Evolutionary conservation across 2,888 invertebrate species (phyloP).

Genomic region (Strigamia crassipes): DNA sequence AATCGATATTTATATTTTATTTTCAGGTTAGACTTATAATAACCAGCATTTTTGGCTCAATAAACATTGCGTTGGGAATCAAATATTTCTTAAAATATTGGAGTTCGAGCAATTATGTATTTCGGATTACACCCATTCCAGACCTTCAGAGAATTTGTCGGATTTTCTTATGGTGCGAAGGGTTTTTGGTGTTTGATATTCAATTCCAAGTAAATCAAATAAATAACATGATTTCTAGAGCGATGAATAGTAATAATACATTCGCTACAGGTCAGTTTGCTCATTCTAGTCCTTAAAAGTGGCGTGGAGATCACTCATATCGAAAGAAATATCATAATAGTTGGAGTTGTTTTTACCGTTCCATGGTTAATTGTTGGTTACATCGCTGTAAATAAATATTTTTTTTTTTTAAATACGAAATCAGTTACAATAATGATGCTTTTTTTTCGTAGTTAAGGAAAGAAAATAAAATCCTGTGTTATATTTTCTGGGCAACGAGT

Average conservation of each 20-base stretch:
- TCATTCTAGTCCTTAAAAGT: slow-evolving; percentile 7
- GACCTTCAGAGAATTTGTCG: background rate
- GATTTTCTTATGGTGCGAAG: slow-evolving; percentile 13
- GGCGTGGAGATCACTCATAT: background rate
- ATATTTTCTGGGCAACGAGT: background rate
- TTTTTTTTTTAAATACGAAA: background rate
- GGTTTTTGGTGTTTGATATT: background rate
- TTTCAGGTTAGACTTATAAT: background rate
- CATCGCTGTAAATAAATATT: background rate
- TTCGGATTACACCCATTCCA: background rate
- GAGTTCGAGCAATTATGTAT: background rate
- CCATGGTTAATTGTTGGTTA: slow-evolving; percentile 12
- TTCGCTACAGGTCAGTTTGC: background rate
- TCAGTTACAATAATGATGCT: too few species aligned
- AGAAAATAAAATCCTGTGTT: background rate
- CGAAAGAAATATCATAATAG: background rate
- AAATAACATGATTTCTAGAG: background rate
- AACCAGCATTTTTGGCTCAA: background rate
- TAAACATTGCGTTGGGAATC: background rate
- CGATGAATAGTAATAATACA: background rate
- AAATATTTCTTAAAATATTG: slow-evolving; percentile 20
- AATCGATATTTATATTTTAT: background rate
- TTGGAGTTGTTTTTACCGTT: slow-evolving; percentile 6
- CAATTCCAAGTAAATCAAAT: background rate
- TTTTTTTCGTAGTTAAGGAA: background rate